A percentile compares a stretch with the other conserved stretches of the same genome.
phyloP scores from a whole-genome alignment of 1,140 invertebrate genomes.

The Mamestra configurata region DNA sequence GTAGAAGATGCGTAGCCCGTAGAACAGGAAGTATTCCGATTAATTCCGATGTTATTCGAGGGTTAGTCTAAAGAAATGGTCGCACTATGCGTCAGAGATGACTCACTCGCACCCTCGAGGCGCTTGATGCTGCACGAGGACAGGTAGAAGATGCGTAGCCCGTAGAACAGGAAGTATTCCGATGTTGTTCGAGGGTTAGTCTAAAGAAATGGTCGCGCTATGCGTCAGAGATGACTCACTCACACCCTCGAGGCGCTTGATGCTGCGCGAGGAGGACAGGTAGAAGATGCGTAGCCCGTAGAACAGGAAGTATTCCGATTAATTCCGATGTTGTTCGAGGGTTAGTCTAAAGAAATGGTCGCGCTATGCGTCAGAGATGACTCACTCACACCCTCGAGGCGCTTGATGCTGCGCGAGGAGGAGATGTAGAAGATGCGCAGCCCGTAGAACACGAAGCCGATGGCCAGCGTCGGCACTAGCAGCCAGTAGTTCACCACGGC shows the following conservation, averaged over 20 bases:
- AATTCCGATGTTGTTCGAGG: background rate
- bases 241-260: conserved; percentile 96
- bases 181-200: background rate
- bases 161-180: no score
- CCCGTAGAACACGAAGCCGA: conserved; percentile 92
- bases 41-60: background rate
- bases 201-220: conserved; percentile 38
- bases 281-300: conserved; percentile 93
- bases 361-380: conserved; percentile 71
- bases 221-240: conserved; percentile 90
- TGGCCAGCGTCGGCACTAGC: conserved; percentile 90
- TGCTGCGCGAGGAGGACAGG: conserved; percentile 93
- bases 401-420: conserved; percentile 95
- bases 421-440: conserved; percentile 93
- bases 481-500: conserved; percentile 93
- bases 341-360: conserved; percentile 42
- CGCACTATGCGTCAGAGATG: conserved; percentile 64
- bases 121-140: conserved; percentile 95
- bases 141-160: background rate
- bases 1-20: background rate
- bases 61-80: conserved; percentile 38
- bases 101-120: conserved; percentile 96
- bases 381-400: conserved; percentile 96
- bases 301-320: conserved; percentile 90
- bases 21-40: no score